Conservation (phyloP, 2,797 vertebrate genomes). For the Megaceryle alcyon region DNA sequence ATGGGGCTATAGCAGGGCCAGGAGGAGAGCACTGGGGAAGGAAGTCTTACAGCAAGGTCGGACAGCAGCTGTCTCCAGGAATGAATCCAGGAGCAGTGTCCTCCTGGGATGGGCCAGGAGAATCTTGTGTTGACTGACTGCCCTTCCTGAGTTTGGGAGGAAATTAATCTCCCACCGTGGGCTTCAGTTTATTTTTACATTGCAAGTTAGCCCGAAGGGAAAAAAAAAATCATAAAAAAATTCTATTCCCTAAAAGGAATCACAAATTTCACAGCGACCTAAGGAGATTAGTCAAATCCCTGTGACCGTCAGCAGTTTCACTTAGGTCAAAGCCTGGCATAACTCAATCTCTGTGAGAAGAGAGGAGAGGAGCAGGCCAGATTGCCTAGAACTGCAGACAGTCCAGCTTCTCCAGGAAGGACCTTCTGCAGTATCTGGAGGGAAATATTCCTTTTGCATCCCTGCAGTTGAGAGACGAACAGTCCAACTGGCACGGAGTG, state of each 20-base stretch:
- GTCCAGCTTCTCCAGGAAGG: not conserved
- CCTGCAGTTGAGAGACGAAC: not conserved
- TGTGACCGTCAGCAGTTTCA: conserved; percentile 62
- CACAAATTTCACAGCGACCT: conserved; percentile 55
- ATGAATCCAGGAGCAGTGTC: conserved; percentile 51
- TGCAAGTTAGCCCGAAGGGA: not conserved
- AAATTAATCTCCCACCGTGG: conserved; percentile 54
- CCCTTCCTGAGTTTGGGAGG: conserved; percentile 41
- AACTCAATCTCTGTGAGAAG: conserved; percentile 69
- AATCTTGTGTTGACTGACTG: conserved; percentile 54
- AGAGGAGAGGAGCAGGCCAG: not conserved
- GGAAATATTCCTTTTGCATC: not conserved
- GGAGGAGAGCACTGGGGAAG: conserved; percentile 22
- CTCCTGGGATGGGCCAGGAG: conserved; percentile 61
- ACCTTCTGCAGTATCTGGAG: not conserved
- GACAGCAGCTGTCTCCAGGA: conserved; percentile 64
- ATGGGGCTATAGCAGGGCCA: not conserved
- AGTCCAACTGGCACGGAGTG: not conserved
- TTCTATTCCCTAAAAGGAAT: conserved; percentile 62
- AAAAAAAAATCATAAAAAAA: conserved; percentile 19
- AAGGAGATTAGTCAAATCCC: conserved; percentile 67
- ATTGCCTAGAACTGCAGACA: not conserved
- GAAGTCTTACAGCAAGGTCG: conserved; percentile 38
- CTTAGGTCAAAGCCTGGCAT: conserved; percentile 72
- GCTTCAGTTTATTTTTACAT: conserved; percentile 63